phyloP scores from a whole-genome alignment of 2,888 invertebrate genomes.

The Abscondita cerata region DNA sequence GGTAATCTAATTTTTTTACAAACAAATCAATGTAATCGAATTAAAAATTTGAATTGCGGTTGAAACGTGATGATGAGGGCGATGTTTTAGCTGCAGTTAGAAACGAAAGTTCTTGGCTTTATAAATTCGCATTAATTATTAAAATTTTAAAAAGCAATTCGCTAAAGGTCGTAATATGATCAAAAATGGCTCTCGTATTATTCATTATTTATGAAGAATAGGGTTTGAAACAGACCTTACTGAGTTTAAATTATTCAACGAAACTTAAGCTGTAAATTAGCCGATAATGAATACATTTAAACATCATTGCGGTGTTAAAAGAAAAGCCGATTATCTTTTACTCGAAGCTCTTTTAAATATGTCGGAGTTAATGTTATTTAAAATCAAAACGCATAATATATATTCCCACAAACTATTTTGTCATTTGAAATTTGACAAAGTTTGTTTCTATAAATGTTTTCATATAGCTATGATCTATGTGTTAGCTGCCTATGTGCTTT shows the following conservation, averaged over 20 bases:
- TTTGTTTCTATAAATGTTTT: no score
- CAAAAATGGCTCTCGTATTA: constrained; percentile 40
- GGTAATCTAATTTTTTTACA: neutral
- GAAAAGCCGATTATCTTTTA: no score
- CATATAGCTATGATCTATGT: no score
- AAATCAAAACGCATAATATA: no score
- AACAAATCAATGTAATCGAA: neutral
- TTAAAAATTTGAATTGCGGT: constrained; percentile 10
- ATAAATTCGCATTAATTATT: constrained; percentile 52
- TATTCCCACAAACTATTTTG: no score
- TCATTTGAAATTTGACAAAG: no score
- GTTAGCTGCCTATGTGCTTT: no score
- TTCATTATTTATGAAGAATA: constrained; percentile 17
- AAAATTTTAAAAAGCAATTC: constrained; percentile 53
- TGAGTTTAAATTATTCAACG: constrained; percentile 6
- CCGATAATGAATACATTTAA: constrained; percentile 4
- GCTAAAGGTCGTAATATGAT: constrained; percentile 45
- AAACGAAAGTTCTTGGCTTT: constrained; percentile 47
- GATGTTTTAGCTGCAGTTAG: constrained; percentile 1
- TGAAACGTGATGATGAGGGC: neutral
- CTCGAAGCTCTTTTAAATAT: no score
- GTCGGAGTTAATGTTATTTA: no score
- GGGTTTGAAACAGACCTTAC: constrained; percentile 12
- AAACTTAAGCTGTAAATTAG: constrained; percentile 7
- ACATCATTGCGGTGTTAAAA: no score